Evolutionary conservation across 2,797 vertebrate species (phyloP).

Genomic region (Sebastes baramenuke): DNA sequence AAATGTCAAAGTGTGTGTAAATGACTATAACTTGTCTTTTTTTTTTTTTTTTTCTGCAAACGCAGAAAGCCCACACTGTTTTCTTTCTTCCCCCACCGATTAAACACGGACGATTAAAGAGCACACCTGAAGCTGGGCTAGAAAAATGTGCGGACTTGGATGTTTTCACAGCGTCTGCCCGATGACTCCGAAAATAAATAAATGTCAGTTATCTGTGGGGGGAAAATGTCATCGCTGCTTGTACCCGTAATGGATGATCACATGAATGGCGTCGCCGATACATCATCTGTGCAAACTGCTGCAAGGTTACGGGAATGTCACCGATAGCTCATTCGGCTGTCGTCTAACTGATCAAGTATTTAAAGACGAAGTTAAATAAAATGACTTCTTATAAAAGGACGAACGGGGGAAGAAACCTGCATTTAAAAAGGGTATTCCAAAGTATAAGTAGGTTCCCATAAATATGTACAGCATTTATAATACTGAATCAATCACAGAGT

Average conservation of each 20-base stretch:
- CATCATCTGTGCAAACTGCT: slow-evolving; percentile 16
- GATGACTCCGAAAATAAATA: slow-evolving; percentile 61
- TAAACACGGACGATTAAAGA: slow-evolving; percentile 64
- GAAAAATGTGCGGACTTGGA: slow-evolving; percentile 27
- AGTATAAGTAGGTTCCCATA: slow-evolving; percentile 3
- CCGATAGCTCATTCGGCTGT: neutral
- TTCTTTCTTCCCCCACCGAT: slow-evolving; percentile 31
- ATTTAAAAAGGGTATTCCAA: neutral
- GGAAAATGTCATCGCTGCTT: slow-evolving; percentile 50
- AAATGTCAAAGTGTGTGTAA: slow-evolving; percentile 72
- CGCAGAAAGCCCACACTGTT: neutral
- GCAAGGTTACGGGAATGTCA: slow-evolving; percentile 44
- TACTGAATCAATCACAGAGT: slow-evolving; percentile 10
- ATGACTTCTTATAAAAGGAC: neutral
- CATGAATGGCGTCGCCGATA: slow-evolving; percentile 13
- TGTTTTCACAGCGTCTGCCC: slow-evolving; percentile 55
- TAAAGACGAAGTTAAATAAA: neutral
- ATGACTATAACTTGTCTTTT: slow-evolving; percentile 46
- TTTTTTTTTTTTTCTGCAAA: slow-evolving; percentile 44
- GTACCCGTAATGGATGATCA: slow-evolving; percentile 25
- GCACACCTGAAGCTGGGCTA: slow-evolving; percentile 62
- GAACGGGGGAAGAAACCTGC: no score
- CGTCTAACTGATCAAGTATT: neutral
- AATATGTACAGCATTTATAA: neutral
- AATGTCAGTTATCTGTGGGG: slow-evolving; percentile 70